These are phyloP conservation scores for Rhombomys opimus DNA, from an alignment of 2,113 vertebrate species.

Conservation along the genomic window DNA sequence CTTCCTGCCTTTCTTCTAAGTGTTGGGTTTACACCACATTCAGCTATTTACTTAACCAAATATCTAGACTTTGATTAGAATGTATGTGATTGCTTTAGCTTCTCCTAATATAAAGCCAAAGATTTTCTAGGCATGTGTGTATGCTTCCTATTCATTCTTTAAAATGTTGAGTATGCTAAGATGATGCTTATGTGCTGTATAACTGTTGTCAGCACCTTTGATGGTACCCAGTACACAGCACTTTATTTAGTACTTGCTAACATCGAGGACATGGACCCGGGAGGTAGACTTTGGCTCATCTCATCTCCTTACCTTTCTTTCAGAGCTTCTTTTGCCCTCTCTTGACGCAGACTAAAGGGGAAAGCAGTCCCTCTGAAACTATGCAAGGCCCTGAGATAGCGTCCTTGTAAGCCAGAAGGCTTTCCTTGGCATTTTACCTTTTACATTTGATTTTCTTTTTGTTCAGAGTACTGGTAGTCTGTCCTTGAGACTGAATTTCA, in stretches of 20 bases:
- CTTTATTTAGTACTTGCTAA: background rate
- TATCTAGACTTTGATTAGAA: background rate
- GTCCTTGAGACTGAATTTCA: conserved; percentile 15
- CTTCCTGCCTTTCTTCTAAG: background rate
- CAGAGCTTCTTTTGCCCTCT: background rate
- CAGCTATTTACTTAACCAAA: background rate
- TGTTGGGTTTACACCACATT: background rate
- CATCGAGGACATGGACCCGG: background rate
- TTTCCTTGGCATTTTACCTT: conserved; percentile 48
- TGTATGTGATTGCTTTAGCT: background rate
- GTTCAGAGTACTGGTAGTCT: background rate
- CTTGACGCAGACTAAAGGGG: background rate
- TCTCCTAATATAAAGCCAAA: background rate
- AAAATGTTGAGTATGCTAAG: background rate
- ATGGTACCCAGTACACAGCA: background rate
- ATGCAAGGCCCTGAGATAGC: conserved; percentile 19
- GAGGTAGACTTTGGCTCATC: background rate
- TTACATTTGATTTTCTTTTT: conserved; percentile 38
- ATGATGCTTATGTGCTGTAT: background rate
- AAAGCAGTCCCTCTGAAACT: conserved; percentile 15
- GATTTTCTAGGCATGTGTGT: background rate
- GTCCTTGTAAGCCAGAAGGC: conserved; percentile 10
- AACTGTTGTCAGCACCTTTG: background rate
- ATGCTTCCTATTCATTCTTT: background rate
- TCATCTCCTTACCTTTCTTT: conserved; percentile 16